A percentile compares a stretch with the other conserved stretches of the same genome.
phyloP scores from a whole-genome alignment of 1,140 invertebrate genomes.

The Aethina tumida region DNA sequence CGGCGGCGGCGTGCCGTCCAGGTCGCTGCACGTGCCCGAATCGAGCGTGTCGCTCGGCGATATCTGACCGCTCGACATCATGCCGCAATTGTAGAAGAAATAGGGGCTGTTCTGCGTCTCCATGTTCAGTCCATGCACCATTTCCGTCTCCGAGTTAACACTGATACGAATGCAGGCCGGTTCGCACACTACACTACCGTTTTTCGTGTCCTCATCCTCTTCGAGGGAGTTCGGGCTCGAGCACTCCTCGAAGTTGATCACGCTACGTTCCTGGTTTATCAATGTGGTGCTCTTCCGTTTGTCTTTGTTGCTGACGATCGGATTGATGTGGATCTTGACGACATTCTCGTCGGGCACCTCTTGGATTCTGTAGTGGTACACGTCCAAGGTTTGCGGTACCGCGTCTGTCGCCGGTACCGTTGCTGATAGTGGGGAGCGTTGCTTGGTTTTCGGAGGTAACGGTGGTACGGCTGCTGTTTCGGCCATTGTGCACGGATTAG shows the following conservation, averaged over 20 bases:
- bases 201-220: neutral
- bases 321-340: constrained; percentile 21
- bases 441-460: constrained; percentile 13
- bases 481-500: constrained; percentile 14
- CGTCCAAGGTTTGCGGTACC: no score
- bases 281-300: constrained; percentile 8
- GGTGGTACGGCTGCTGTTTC: constrained; percentile 26
- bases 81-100: constrained; percentile 45
- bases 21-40: constrained; percentile 72
- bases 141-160: constrained; percentile 32
- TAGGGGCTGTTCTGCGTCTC: constrained; percentile 34
- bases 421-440: constrained; percentile 23
- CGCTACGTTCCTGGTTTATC: constrained; percentile 11
- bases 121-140: constrained; percentile 25
- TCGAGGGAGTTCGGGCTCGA: neutral
- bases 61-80: constrained; percentile 66
- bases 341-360: no score
- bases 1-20: constrained; percentile 64
- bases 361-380: no score
- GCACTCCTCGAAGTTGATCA: neutral
- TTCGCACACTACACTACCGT: constrained; percentile 23
- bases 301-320: constrained; percentile 9
- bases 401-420: no score
- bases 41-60: constrained; percentile 69
- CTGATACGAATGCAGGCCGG: constrained; percentile 39